phyloP scores from a whole-genome alignment of 2,113 vertebrate species.

The Erinaceus europaeus region DNA sequence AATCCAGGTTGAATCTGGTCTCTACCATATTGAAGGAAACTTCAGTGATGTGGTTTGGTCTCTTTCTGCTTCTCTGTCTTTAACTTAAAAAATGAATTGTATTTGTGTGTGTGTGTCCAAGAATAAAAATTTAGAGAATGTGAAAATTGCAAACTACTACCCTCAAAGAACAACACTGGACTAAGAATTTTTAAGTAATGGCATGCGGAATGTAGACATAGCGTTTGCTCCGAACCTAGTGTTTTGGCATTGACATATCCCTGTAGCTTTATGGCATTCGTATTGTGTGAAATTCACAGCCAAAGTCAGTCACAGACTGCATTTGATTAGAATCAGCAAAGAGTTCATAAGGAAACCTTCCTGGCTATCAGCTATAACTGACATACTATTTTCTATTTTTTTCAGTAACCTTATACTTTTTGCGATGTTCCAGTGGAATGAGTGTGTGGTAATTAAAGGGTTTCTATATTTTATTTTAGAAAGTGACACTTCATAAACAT shows the following conservation, averaged over 20 bases:
- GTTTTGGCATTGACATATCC: background rate
- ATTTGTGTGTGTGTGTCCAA: slow-evolving; percentile 3
- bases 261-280: background rate
- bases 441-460: background rate
- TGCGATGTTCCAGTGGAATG: background rate
- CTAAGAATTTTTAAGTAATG: background rate
- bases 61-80: too few relatives aligned
- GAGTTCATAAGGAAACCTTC: slow-evolving; percentile 2
- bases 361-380: background rate
- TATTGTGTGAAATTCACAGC: background rate
- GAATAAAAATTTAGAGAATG: slow-evolving; percentile 19
- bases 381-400: background rate
- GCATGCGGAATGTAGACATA: slow-evolving; percentile 23
- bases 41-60: too few relatives aligned
- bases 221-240: background rate
- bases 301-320: background rate
- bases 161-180: background rate
- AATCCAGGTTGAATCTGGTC: too few relatives aligned
- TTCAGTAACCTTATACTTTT: background rate
- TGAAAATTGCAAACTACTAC: background rate
- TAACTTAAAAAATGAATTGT: too few relatives aligned
- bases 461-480: slow-evolving; percentile 26
- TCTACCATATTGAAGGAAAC: too few relatives aligned
- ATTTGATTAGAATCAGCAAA: slow-evolving; percentile 10
- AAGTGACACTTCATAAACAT: background rate